Evolutionary conservation across 2,113 vertebrate species (phyloP).

Genomic region (Gopherus flavomarginatus): DNA sequence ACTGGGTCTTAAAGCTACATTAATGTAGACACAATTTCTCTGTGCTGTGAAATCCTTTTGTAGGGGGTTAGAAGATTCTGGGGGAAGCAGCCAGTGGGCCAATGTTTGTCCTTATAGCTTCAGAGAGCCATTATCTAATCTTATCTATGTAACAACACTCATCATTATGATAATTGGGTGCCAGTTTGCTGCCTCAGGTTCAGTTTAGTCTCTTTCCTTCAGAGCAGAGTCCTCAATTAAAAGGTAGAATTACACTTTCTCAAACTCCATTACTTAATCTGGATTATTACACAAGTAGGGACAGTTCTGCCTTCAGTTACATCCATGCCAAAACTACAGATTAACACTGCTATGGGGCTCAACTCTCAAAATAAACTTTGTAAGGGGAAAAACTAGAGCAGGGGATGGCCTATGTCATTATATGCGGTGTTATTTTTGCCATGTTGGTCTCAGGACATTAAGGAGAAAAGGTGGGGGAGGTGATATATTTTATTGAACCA

Average conservation of each 20-base stretch:
- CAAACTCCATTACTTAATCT: constrained; percentile 39
- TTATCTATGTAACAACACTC: background rate
- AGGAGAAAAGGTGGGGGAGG: background rate
- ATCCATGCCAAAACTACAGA: constrained; percentile 11
- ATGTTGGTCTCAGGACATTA: background rate
- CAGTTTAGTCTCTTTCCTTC: constrained; percentile 22
- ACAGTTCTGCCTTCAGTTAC: constrained; percentile 36
- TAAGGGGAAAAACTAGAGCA: background rate
- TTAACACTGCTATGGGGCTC: constrained; percentile 9
- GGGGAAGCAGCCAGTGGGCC: background rate
- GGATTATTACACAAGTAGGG: background rate
- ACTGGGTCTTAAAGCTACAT: background rate
- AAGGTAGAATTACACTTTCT: constrained; percentile 31
- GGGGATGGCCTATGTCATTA: background rate
- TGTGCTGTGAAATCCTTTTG: background rate
- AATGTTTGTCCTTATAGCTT: background rate
- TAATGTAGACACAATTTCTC: background rate
- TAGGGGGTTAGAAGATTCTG: background rate
- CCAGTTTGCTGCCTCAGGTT: constrained; percentile 44
- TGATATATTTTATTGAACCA: background rate
- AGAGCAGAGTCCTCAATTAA: constrained; percentile 48
- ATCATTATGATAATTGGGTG: background rate
- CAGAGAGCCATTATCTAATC: background rate
- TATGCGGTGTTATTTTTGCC: background rate
- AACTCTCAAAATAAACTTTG: constrained; percentile 34